These are phyloP conservation scores for Podarcis raffonei DNA, from an alignment of 2,113 vertebrate genomes.

Conservation along the genomic window DNA sequence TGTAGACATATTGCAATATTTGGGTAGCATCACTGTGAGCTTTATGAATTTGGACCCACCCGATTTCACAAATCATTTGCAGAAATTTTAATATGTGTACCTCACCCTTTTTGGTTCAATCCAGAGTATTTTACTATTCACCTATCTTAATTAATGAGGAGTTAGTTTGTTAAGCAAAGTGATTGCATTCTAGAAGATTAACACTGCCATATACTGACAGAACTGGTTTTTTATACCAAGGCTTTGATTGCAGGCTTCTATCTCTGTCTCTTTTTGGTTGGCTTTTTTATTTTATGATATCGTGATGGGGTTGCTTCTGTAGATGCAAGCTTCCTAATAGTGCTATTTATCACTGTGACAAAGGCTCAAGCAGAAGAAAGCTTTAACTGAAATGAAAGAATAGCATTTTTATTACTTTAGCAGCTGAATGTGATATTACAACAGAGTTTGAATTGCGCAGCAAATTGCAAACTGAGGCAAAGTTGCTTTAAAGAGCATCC, in stretches of 20 bases:
- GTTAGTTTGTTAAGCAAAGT: no score
- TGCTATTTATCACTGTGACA: conserved; percentile 56
- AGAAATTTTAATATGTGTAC: no score
- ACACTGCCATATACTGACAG: not conserved
- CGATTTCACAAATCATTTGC: not conserved
- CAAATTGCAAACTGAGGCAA: conserved; percentile 60
- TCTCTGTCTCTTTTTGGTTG: not conserved
- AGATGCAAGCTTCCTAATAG: conserved; percentile 54
- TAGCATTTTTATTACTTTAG: conserved; percentile 66
- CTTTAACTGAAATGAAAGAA: conserved; percentile 49
- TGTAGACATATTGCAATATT: not conserved
- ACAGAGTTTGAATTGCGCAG: conserved; percentile 54
- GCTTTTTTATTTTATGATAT: conserved; percentile 38
- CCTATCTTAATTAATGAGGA: not conserved
- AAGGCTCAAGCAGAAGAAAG: conserved; percentile 57
- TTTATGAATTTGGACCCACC: not conserved
- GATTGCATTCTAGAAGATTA: not conserved
- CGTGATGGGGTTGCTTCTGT: conserved; percentile 52
- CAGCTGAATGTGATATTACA: conserved; percentile 67
- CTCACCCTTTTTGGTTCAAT: not conserved
- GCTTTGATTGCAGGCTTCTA: conserved; percentile 38
- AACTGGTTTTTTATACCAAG: conserved; percentile 8
- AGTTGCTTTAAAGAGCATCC: conserved; percentile 65
- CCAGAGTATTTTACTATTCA: accelerated
- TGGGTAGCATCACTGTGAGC: not conserved